Evolutionary conservation across 2,888 invertebrate species (phyloP), one percentile per base, ranked within the genome.

Genomic region (Cephus sareptanus): DNA sequence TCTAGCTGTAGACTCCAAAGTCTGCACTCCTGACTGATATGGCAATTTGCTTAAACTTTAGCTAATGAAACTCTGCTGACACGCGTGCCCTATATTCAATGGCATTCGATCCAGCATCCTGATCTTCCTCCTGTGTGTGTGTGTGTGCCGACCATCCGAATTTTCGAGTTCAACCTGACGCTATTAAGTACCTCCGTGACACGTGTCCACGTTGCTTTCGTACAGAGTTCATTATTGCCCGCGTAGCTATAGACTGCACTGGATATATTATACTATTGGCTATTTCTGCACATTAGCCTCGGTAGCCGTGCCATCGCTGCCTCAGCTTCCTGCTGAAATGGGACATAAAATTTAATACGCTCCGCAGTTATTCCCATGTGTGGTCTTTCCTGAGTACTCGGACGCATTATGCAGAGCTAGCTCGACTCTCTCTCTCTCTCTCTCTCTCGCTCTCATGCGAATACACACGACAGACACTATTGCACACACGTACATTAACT

Each of bases 31-130:
- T 69, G 74, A 78, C 77, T 78, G 80, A 83, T 82, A 79, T 75
- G 80, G 82, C 80, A 81, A 82, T 82, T 79, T 80, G 80, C 73
- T 79, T 77, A 79, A 83, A 83, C 80, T 83, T 82, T 80, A 78
- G 79, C 81, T 82, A 82, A 85, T 81, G 83, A 84, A 84, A 80
- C 80, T 79, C 74, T 78, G 40, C 75, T 76, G 73, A 70, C 76
- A 81, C 80, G 78, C 82, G 80, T 80, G 75, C 79, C 78, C 79
- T 80, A 81, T 83, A 85, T 84, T 83, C 83, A 83, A 84, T 81
- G 78, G 70, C 81, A 76, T 77, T 69, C 13, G 31, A 71, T 3
- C 71, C 71, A 31, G 71, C 9, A 4, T 31, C 15, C 23, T 9
- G 31, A 71, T 71, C 2, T 2, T 23, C 56, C 23, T 9, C 23